Evolutionary conservation across 2,113 vertebrate species (phyloP).

Genomic region (Protobothrops flavoviridis): DNA sequence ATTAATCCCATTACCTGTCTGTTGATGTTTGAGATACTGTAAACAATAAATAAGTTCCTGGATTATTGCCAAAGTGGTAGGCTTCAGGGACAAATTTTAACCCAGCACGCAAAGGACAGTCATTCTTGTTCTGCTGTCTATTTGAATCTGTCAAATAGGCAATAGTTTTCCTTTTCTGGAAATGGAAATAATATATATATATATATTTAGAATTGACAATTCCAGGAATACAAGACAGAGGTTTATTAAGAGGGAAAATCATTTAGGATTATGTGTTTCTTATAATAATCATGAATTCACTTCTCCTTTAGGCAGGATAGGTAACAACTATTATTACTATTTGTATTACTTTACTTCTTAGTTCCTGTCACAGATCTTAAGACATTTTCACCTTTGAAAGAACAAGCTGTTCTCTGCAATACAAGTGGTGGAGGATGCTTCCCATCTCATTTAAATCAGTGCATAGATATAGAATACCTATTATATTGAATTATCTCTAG

Average conservation of each 20-base stretch:
- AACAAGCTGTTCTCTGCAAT: not conserved
- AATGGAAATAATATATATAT: constrained; percentile 4
- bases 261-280: not conserved
- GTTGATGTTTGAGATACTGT: constrained; percentile 67
- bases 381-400: not conserved
- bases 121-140: constrained; percentile 21
- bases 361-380: not conserved
- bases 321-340: not conserved
- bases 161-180: constrained; percentile 49
- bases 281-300: not conserved
- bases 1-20: constrained; percentile 64
- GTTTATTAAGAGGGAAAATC: not conserved
- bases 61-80: constrained; percentile 75
- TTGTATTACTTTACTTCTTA: not conserved
- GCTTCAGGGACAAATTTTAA: constrained; percentile 64
- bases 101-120: not conserved
- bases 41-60: constrained; percentile 79
- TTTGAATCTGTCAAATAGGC: constrained; percentile 21
- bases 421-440: not conserved
- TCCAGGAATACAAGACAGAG: not conserved
- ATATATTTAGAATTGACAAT: not conserved
- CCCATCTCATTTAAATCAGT: not conserved
- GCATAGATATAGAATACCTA: not conserved
- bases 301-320: not conserved
- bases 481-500: not conserved